Evolutionary conservation across 2,888 invertebrate genomes (phyloP).

Genomic region (Nomada lathburiana): DNA sequence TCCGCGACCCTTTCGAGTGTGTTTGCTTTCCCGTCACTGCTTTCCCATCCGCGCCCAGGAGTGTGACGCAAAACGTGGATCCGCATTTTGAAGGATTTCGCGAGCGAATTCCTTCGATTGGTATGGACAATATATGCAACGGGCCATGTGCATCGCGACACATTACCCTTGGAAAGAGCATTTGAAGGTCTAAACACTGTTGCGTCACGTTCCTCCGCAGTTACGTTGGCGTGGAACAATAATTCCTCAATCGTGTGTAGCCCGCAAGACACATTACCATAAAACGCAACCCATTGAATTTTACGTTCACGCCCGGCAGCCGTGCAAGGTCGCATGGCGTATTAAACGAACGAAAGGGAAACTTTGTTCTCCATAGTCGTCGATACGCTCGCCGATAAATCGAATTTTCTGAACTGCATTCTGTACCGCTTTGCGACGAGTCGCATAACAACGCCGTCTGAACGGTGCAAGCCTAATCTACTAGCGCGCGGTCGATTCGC

Average conservation of each 20-base stretch:
- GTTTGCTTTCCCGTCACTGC: neutral
- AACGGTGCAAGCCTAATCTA: neutral
- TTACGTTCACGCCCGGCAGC: neutral
- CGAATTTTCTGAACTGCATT: constrained; percentile 5
- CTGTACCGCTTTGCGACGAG: neutral
- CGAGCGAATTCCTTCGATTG: neutral
- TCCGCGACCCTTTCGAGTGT: neutral
- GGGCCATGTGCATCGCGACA: neutral
- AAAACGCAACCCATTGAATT: constrained; percentile 47
- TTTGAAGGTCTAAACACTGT: constrained; percentile 22
- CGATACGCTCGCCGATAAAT: constrained; percentile 13
- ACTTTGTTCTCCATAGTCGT: neutral
- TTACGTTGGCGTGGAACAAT: constrained; percentile 13
- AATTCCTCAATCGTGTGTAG: constrained; percentile 34
- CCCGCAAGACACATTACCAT: constrained; percentile 23
- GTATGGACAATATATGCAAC: neutral
- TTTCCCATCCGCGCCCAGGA: neutral
- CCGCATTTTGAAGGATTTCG: constrained; percentile 12
- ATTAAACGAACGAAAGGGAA: constrained; percentile 46
- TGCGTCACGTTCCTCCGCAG: neutral
- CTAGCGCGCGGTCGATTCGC: neutral
- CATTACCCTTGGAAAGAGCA: constrained; percentile 30
- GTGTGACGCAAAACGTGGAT: neutral
- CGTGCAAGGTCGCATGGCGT: constrained; percentile 31
- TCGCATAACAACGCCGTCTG: neutral